Evolutionary conservation across 2,797 vertebrate species (phyloP), one percentile per base, ranked within the genome.

Genomic region (Amphiprion clarkii): DNA sequence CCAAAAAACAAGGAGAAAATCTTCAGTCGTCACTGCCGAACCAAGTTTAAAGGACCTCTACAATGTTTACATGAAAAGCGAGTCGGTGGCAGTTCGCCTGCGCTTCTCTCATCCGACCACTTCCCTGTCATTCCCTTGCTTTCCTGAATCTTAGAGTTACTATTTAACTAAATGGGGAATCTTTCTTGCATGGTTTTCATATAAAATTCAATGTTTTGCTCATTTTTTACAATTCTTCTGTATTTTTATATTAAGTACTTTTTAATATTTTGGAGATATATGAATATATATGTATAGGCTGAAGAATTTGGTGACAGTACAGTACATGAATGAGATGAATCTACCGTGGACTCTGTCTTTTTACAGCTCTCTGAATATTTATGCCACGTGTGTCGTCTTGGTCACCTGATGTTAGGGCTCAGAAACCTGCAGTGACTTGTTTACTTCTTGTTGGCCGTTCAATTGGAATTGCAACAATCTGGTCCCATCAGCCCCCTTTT

Each of bases 161-260:
- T 91, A 89, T 88, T 87, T 92, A 87, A 92, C 89, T 83, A 71
- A 89, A 77, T 78, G 89, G 91, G 89, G 87, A 91, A 89, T 91
- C 90, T 89, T 87, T 91, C 89, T 89, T 92, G 94, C 94, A 94
- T 95, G 93, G 86, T 93, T 94, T 95, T 94, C 94, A 94, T 95
- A 94, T 91, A 92, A 93, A 92, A 91, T 82, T 92, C 89, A 93
- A 93, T 95, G 92, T 95, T 93, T 92, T 94, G 84, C 92, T 95
- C 88, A 92, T 93, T 95, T 95, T 95, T 95, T 94, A 94, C 92
- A 87, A 95, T 90, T 95, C 90, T 94, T 95, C 93, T 94, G 94
- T 96, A 95, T 95, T 95, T 96, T 95, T 96, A 95, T 95, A 96
- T 95, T 95, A 91, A 95, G 93, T 94, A 94, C 88, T 95, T 95